A percentile compares a stretch with the other conserved stretches of the same genome.
phyloP scores from a whole-genome alignment of 2,888 invertebrate species.

The Drosophila phalerata region DNA sequence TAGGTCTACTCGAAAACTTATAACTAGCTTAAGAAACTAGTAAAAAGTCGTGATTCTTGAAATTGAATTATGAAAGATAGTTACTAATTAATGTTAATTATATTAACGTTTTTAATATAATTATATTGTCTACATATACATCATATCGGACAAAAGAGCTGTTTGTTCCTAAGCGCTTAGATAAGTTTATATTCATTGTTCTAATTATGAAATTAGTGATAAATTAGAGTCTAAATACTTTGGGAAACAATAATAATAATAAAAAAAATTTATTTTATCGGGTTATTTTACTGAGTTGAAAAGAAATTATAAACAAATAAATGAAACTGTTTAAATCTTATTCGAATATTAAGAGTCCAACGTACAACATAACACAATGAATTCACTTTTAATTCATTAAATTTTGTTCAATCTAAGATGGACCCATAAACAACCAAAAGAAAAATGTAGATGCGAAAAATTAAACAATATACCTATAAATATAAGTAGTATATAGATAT shows the following conservation, averaged over 20 bases:
- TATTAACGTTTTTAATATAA: slow-evolving; percentile 20
- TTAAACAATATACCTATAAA: slow-evolving; percentile 11
- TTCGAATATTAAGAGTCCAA: slow-evolving; percentile 25
- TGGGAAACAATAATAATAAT: too few species aligned
- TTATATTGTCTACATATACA: not conserved
- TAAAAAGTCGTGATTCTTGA: not conserved
- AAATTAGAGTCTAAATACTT: too few species aligned
- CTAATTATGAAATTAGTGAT: too few species aligned
- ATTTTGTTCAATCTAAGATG: slow-evolving; percentile 59
- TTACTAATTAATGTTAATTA: slow-evolving; percentile 24
- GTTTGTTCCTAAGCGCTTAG: not conserved
- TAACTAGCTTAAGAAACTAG: not conserved
- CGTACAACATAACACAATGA: slow-evolving; percentile 62
- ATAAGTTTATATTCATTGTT: too few species aligned
- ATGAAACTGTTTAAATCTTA: slow-evolving; percentile 24
- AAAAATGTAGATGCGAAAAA: slow-evolving; percentile 10
- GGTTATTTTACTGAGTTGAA: slow-evolving; percentile 5
- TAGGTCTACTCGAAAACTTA: slow-evolving; percentile 1
- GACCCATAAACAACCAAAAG: slow-evolving; percentile 27
- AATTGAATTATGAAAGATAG: slow-evolving; percentile 12
- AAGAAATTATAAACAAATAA: slow-evolving; percentile 27
- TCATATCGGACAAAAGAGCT: not conserved
- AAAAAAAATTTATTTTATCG: not conserved
- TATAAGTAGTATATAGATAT: slow-evolving; percentile 2
- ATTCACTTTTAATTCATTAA: slow-evolving; percentile 79